Evolutionary conservation across 2,888 invertebrate genomes (phyloP).

Genomic region (Melolontha melolontha): DNA sequence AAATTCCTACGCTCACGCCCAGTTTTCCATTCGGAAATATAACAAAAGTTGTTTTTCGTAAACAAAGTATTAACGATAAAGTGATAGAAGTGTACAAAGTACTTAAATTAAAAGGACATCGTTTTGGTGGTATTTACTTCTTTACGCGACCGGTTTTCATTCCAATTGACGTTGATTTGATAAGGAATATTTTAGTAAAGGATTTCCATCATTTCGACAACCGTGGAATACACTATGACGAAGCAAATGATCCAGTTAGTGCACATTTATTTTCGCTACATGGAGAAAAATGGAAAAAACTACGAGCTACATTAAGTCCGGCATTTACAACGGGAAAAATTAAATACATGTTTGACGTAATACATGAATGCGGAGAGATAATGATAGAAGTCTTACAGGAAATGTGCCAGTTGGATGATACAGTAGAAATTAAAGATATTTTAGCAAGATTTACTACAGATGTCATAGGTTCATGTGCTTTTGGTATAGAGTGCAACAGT

Average conservation of each 20-base stretch:
- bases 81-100: slow-evolving; percentile 66
- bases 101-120: slow-evolving; percentile 62
- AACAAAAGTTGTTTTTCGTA: slow-evolving; percentile 67
- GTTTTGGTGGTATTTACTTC: slow-evolving; percentile 72
- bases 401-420: slow-evolving; percentile 19
- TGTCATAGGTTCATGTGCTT: slow-evolving; percentile 70
- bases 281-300: slow-evolving; percentile 71
- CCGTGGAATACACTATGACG: slow-evolving; percentile 71
- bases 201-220: slow-evolving; percentile 76
- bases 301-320: slow-evolving; percentile 72
- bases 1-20: slow-evolving; percentile 70
- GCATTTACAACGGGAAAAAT: slow-evolving; percentile 75
- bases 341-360: slow-evolving; percentile 71
- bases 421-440: slow-evolving; percentile 62
- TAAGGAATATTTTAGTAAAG: slow-evolving; percentile 70
- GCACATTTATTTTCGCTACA: slow-evolving; percentile 69
- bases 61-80: slow-evolving; percentile 72
- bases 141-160: slow-evolving; percentile 72
- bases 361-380: slow-evolving; percentile 68
- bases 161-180: slow-evolving; percentile 72
- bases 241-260: slow-evolving; percentile 69
- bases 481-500: slow-evolving; percentile 70
- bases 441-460: slow-evolving; percentile 71
- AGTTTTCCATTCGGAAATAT: slow-evolving; percentile 75
- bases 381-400: slow-evolving; percentile 61